Percentiles rank a stretch among this genome's conserved stretches.
phyloP scores from a whole-genome alignment of 2,888 invertebrate species.

The Salticus scenicus region DNA sequence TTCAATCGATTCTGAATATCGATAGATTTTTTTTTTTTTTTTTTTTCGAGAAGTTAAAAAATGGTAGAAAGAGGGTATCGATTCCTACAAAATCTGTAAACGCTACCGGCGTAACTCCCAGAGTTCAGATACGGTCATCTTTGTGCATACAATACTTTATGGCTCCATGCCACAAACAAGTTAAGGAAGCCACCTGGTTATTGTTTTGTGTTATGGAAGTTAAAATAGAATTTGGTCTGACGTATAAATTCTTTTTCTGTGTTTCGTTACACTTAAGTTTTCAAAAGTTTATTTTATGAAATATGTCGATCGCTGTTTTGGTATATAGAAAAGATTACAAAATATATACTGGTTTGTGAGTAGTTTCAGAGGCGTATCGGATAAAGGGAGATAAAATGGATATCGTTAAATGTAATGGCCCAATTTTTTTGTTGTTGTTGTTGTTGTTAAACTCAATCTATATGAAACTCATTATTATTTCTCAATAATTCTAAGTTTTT shows the following conservation, averaged over 20 bases:
- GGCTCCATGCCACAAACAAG: not conserved
- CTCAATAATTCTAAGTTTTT: too few relatives aligned
- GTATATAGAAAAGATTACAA: not conserved
- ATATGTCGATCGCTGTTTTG: slow-evolving; percentile 9
- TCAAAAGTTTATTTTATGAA: slow-evolving; percentile 5
- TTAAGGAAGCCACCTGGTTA: not conserved
- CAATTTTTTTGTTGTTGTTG: too few relatives aligned
- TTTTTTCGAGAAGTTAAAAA: not conserved
- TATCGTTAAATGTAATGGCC: too few relatives aligned
- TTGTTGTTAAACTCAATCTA: too few relatives aligned
- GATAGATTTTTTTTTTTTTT: not conserved
- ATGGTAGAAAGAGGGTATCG: not conserved
- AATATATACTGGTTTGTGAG: not conserved
- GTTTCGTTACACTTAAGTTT: not conserved
- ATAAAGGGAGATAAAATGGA: not conserved
- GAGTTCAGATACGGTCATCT: not conserved
- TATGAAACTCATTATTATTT: too few relatives aligned
- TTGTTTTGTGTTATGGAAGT: not conserved
- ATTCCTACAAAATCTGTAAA: not conserved
- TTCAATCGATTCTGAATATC: slow-evolving; percentile 14
- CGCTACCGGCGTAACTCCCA: not conserved
- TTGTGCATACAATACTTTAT: not conserved
- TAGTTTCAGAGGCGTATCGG: not conserved
- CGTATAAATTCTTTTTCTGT: not conserved
- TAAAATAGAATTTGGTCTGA: slow-evolving; percentile 11